Evolutionary conservation across 2,888 invertebrate genomes (phyloP).

Genomic region (Pyrgus malvae): DNA sequence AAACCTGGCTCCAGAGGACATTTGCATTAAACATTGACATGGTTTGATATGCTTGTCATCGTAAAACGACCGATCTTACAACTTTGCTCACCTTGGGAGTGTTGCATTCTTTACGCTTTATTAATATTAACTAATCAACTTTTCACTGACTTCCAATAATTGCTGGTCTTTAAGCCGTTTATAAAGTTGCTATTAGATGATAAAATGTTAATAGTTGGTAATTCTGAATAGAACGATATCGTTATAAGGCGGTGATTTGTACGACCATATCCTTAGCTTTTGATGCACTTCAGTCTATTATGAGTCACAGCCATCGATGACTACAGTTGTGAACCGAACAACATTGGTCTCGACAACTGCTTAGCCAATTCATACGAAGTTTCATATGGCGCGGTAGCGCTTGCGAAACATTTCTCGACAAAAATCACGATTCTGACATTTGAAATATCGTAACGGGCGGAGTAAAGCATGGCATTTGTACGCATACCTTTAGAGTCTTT

Average conservation of each 20-base stretch:
- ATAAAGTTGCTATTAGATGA: slow-evolving; percentile 3
- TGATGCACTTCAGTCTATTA: not conserved
- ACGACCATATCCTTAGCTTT: too few species aligned
- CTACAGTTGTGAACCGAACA: slow-evolving; percentile 24
- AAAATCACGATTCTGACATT: slow-evolving; percentile 81
- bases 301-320: slow-evolving; percentile 8
- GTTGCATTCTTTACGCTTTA: slow-evolving; percentile 19
- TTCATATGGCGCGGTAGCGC: slow-evolving; percentile 53
- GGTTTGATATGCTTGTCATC: slow-evolving; percentile 35
- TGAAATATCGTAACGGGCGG: slow-evolving; percentile 66
- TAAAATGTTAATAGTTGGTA: too few species aligned
- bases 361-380: slow-evolving; percentile 39
- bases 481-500: slow-evolving; percentile 57
- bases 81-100: slow-evolving; percentile 12
- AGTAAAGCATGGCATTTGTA: slow-evolving; percentile 70
- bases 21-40: slow-evolving; percentile 47
- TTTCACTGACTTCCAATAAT: slow-evolving; percentile 19
- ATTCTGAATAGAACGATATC: too few species aligned
- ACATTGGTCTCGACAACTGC: slow-evolving; percentile 26
- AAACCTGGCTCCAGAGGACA: slow-evolving; percentile 43
- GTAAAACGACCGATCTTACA: slow-evolving; percentile 30
- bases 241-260: too few species aligned
- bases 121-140: slow-evolving; percentile 24
- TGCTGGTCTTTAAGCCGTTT: not conserved
- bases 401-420: slow-evolving; percentile 72